Percentiles rank a stretch among this genome's conserved stretches.
These are phyloP conservation scores for Pecten maximus DNA, from an alignment of 2,888 invertebrate genomes.

Conservation along the genomic window DNA sequence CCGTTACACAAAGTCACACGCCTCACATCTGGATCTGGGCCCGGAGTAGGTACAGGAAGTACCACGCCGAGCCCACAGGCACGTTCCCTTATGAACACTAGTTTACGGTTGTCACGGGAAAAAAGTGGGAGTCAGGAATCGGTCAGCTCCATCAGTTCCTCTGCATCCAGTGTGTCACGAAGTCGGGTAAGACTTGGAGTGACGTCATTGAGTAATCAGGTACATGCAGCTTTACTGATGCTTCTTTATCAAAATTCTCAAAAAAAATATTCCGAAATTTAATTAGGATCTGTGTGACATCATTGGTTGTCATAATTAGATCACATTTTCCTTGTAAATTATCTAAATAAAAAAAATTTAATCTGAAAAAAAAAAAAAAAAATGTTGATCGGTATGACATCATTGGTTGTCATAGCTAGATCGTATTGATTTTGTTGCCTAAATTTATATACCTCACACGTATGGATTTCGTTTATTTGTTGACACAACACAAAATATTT, in stretches of 20 bases:
- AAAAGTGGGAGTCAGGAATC: constrained; percentile 88
- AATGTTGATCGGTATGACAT: background rate
- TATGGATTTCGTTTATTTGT: background rate
- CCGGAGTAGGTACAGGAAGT: background rate
- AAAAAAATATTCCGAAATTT: background rate
- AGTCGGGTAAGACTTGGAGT: constrained; percentile 91
- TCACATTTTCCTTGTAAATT: background rate
- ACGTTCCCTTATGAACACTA: constrained; percentile 69
- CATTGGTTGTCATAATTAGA: background rate
- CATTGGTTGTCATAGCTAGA: background rate
- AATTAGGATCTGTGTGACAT: background rate
- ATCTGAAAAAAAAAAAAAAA: background rate
- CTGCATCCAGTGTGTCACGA: constrained; percentile 81
- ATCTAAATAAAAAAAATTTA: background rate
- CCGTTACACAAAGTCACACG: constrained; percentile 93
- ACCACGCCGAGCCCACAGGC: constrained; percentile 67
- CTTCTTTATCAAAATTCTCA: constrained; percentile 40
- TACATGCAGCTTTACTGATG: constrained; percentile 77
- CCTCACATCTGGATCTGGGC: constrained; percentile 83
- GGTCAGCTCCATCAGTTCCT: constrained; percentile 91
- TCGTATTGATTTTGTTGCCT: background rate
- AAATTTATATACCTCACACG: constrained; percentile 28
- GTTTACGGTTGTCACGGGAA: constrained; percentile 74
- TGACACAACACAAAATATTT: background rate
- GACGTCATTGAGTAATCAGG: constrained; percentile 83